Evolutionary conservation across 2,888 invertebrate species (phyloP), one percentile per base, ranked within the genome.

Genomic region (Lasiommata megera): DNA sequence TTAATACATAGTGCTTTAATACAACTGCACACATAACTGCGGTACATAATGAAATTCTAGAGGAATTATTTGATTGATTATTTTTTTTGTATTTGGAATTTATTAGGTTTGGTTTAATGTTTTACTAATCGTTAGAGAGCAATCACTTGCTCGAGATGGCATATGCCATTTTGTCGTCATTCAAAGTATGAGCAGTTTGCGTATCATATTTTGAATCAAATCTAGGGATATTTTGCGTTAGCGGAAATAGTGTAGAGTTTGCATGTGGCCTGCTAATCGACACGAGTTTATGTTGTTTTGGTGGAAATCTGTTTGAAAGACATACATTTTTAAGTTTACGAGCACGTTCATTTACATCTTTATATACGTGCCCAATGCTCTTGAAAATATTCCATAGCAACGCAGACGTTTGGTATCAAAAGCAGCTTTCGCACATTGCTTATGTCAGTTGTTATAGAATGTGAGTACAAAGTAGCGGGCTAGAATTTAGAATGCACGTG

Each of bases 391-490:
- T 48, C 37, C 48, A 37, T 37, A 8, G 48, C 6, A 23, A 48
- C 48, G n/a, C 23, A 14, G n/a, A 12, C 14, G 17, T 37, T 47
- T 34, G 14, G 23, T 28, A 16, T 14, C 31, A 34, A 47, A 7
- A 18, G 48, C 8, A 14, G 18, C n/a, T 5, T 36, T 36, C 7
- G 36, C 12, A 23, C 23, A 48, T 48, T 23, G 18, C 12, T 51
- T 11, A 38, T 28, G 28, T 16, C 51, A 40, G 28, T 50, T 12
- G 28, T 9, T 37, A 40, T 37, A 23, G 18, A 48, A 48, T 48
- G 17, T 48, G 36, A 41, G 16, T 48, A 58, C 51, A 61, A 63
- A 43, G 60, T 61, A 54, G 56, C 12, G 31, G 29, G 41, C 17
- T 38, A 52, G 16, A 16, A 46, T 29, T 56, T 31, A 31, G 38